phyloP scores from a whole-genome alignment of 2,888 invertebrate species.

The Andrena chrysosceles region DNA sequence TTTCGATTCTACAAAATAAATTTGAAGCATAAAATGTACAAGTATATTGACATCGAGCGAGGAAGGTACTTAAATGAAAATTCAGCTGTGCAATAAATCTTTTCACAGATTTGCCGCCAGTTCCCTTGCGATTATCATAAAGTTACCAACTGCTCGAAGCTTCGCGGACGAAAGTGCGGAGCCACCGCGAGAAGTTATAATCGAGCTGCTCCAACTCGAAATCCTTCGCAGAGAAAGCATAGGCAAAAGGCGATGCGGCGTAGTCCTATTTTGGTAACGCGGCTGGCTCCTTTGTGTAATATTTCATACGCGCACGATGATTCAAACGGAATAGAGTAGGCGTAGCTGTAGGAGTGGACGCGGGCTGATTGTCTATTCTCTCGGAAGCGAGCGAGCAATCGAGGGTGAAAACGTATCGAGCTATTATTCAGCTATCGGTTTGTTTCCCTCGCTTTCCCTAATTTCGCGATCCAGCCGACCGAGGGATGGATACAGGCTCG shows the following conservation, averaged over 20 bases:
- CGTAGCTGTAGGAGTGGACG: constrained; percentile 57
- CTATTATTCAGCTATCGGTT: neutral
- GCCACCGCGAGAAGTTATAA: too few relatives aligned
- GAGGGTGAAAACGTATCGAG: constrained; percentile 54
- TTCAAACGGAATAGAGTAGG: constrained; percentile 68
- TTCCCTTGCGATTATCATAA: too few relatives aligned
- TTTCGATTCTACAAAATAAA: too few relatives aligned
- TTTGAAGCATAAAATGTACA: too few relatives aligned
- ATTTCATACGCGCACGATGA: constrained; percentile 60
- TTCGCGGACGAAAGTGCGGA: too few relatives aligned
- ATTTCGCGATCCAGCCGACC: constrained; percentile 33
- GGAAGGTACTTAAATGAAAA: too few relatives aligned
- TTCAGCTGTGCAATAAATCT: too few relatives aligned
- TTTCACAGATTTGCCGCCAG: too few relatives aligned
- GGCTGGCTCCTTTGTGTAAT: constrained; percentile 55
- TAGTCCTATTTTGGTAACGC: constrained; percentile 62
- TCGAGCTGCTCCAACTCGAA: neutral
- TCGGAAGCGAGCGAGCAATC: constrained; percentile 45
- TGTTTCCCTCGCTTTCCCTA: constrained; percentile 14
- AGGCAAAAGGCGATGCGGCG: neutral
- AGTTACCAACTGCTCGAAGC: too few relatives aligned
- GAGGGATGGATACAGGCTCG: neutral
- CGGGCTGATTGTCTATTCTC: constrained; percentile 33
- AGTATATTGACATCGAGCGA: too few relatives aligned
- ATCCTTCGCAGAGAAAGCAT: neutral